Evolutionary conservation across 2,113 vertebrate species (phyloP).

Genomic region (Raja brachyura): DNA sequence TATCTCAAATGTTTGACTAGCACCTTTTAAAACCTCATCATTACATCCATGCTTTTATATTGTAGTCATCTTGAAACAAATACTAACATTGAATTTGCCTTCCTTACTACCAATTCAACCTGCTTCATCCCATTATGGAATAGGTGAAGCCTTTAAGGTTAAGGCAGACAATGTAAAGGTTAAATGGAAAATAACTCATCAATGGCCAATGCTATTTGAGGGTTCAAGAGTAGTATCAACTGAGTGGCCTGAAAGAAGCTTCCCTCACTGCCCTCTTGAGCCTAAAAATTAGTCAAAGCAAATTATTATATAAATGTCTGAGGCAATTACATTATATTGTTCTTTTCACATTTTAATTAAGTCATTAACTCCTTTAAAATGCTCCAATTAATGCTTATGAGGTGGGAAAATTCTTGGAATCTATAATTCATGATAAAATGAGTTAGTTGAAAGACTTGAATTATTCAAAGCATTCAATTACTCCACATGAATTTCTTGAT

Average conservation of each 20-base stretch:
- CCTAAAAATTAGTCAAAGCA: background rate
- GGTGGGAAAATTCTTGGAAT: background rate
- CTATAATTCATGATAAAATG: background rate
- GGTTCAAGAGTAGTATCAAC: background rate
- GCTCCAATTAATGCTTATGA: slow-evolving; percentile 8
- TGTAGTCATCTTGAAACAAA: no score
- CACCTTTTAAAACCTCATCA: no score
- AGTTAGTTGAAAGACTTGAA: background rate
- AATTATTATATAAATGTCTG: background rate
- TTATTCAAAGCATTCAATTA: background rate
- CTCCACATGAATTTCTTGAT: background rate
- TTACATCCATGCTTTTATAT: no score
- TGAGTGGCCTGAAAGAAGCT: background rate
- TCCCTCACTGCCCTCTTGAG: background rate
- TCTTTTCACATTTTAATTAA: slow-evolving; percentile 13
- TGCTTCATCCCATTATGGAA: background rate
- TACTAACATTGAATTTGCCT: no score
- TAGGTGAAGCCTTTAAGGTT: background rate
- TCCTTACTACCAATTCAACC: no score
- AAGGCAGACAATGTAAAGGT: background rate
- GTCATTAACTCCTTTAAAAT: slow-evolving; percentile 2
- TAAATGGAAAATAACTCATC: background rate
- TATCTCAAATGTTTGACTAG: no score
- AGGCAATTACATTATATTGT: background rate
- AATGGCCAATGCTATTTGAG: background rate